phyloP scores from a whole-genome alignment of 2,888 invertebrate species.

The Sarcophaga variegata region DNA sequence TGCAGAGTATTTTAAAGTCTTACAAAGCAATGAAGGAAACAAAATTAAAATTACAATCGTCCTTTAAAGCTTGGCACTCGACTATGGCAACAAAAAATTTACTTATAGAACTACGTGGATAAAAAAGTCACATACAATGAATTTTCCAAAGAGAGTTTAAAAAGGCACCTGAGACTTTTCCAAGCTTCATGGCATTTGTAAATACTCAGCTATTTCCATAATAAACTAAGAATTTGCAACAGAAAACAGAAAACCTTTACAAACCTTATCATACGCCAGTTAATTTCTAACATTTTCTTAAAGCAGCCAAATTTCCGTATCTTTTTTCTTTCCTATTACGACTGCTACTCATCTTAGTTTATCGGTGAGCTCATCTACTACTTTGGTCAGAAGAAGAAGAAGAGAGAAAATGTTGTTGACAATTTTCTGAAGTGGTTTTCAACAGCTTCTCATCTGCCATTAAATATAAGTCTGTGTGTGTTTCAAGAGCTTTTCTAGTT shows the following conservation, averaged over 20 bases:
- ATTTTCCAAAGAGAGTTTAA: too few relatives aligned
- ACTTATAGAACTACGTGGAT: too few relatives aligned
- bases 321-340: neutral
- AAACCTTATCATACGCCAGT: conserved; percentile 18
- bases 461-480: neutral
- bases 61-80: too few relatives aligned
- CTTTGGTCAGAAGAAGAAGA: neutral
- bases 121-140: too few relatives aligned
- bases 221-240: conserved; percentile 5
- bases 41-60: too few relatives aligned
- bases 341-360: neutral
- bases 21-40: too few relatives aligned
- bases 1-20: too few relatives aligned
- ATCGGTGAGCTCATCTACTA: conserved; percentile 44
- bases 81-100: too few relatives aligned
- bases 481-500: neutral
- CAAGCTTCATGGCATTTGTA: too few relatives aligned
- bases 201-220: neutral
- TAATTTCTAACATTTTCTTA: conserved; percentile 10
- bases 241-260: conserved; percentile 19
- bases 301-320: neutral
- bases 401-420: conserved; percentile 44
- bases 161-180: too few relatives aligned
- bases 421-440: conserved; percentile 63
- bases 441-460: conserved; percentile 48